Base-by-base conservation (phyloP, 1,140 invertebrate genomes). In the Hyles euphorbiae region DNA sequence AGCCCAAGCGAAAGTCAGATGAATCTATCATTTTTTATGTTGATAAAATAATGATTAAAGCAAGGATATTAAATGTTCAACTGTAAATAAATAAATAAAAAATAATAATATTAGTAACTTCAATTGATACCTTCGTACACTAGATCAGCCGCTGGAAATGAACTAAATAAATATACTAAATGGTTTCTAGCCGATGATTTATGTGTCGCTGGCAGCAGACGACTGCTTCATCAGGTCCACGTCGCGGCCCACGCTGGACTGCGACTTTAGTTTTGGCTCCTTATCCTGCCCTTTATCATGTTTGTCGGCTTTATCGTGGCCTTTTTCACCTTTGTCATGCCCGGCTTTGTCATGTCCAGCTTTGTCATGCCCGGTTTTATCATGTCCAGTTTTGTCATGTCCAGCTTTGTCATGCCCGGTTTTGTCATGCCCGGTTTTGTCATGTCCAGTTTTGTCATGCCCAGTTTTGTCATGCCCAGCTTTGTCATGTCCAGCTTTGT, bases 181-280 rank as follows among this genome's bases (percentile, higher is more conserved):
- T 8, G 4, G 36, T 8, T 40, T 5, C 36, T 40, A 8, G 36
- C 8, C 36, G 34, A 11, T 11, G 3, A 32, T 66, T 79, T 84
- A 87, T 53, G 83, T 81, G 63, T 85, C 83, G 70, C 81, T 88
- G 40, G 75, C 69, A 7, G 80, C 79, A 0, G 83, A 87, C 0
- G 76, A 76, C 22, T 85, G 85, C 52, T 84, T 86, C 59, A 80
- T 76, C 5, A 83, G 67, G 56, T 85, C 82, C 6, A 72, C 67
- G 36, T 83, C 81, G 2, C 73, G 76, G 2, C 72, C 73, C 3
- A 86, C 72, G 65, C 85, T 88, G 8, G 73, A 66, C 57, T 88
- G 85, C 0, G 74, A 61, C 63, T 87, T 87, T 57, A 88, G 70
- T 48, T 79, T 80, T 47, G 80, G 77, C 54, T 81, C 75, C 4